Evolutionary conservation across 2,113 vertebrate species (phyloP).

Genomic region (Thalassarche chlororhynchos): DNA sequence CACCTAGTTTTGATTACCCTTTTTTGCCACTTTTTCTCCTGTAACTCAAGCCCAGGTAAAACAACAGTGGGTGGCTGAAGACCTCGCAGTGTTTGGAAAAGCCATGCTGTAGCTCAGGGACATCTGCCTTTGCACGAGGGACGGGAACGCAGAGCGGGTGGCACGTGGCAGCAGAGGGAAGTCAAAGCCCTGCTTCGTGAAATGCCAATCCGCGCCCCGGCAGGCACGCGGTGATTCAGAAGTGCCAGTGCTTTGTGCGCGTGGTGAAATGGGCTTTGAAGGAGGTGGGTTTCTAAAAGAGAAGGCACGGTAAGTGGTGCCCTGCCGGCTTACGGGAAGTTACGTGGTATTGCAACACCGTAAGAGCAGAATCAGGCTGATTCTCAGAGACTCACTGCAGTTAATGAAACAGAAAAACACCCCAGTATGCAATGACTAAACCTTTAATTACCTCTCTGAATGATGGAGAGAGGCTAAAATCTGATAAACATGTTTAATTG

Average conservation of each 20-base stretch:
- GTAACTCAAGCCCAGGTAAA: not conserved
- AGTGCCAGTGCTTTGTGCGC: not conserved
- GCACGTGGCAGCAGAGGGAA: not conserved
- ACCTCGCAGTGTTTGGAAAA: not conserved
- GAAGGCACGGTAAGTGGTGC: not conserved
- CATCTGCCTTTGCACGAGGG: too few relatives aligned
- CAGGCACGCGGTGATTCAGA: not conserved
- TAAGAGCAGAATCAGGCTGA: not conserved
- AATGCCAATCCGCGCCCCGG: rapidly evolving
- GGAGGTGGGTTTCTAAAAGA: not conserved
- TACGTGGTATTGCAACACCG: not conserved
- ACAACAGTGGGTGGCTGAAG: not conserved
- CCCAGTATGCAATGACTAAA: constrained; percentile 50
- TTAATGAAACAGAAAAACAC: constrained; percentile 12
- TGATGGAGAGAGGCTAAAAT: constrained; percentile 47
- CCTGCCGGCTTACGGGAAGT: not conserved
- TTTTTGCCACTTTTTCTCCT: not conserved
- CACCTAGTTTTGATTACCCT: not conserved
- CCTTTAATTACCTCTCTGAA: constrained; percentile 56
- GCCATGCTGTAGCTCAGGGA: not conserved
- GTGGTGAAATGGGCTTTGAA: not conserved
- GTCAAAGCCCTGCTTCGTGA: not conserved
- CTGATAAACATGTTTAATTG: constrained; percentile 56
- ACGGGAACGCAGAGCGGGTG: rapidly evolving
- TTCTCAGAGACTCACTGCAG: constrained; percentile 18